Percentiles rank a stretch among this genome's conserved stretches.
Conservation (phyloP, 2,888 invertebrate genomes). For the Drosophila limbata region DNA sequence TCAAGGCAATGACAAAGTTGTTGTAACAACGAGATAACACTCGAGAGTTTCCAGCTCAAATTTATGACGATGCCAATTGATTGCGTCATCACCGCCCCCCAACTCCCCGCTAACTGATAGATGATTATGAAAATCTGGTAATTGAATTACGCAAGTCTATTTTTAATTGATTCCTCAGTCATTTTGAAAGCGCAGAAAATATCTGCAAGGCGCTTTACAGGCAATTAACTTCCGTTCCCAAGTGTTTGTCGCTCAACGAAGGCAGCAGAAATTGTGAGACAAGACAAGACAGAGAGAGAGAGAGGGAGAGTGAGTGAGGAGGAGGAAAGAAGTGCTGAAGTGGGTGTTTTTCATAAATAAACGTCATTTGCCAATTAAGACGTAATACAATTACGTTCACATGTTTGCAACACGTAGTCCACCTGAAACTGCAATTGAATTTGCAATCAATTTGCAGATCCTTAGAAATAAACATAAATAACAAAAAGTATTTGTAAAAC, state of each 20-base stretch:
- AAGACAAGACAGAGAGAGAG: neutral
- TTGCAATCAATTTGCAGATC: conserved; percentile 7
- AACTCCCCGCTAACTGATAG: neutral
- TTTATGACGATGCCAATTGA: conserved; percentile 9
- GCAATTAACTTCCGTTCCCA: conserved; percentile 53
- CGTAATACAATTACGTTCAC: conserved; percentile 24
- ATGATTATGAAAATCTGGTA: conserved; percentile 21
- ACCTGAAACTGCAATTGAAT: conserved; percentile 4
- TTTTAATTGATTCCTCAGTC: conserved; percentile 53
- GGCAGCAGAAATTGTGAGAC: neutral
- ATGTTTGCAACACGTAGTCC: conserved; percentile 22
- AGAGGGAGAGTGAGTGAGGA: neutral
- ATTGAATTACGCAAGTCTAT: conserved; percentile 37
- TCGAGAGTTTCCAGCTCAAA: neutral
- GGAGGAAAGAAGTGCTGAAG: neutral
- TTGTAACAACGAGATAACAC: conserved; percentile 45
- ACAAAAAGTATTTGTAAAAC: neutral
- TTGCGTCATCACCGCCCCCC: conserved; percentile 32
- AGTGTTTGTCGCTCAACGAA: conserved; percentile 31
- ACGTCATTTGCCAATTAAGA: conserved; percentile 28
- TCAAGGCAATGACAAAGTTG: conserved; percentile 32
- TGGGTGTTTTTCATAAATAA: conserved; percentile 4
- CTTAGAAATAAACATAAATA: neutral
- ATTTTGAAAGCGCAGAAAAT: conserved; percentile 23
- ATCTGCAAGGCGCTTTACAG: conserved; percentile 30